Conservation (phyloP, 2,888 invertebrate genomes). For the Lamellibrachia columna region DNA sequence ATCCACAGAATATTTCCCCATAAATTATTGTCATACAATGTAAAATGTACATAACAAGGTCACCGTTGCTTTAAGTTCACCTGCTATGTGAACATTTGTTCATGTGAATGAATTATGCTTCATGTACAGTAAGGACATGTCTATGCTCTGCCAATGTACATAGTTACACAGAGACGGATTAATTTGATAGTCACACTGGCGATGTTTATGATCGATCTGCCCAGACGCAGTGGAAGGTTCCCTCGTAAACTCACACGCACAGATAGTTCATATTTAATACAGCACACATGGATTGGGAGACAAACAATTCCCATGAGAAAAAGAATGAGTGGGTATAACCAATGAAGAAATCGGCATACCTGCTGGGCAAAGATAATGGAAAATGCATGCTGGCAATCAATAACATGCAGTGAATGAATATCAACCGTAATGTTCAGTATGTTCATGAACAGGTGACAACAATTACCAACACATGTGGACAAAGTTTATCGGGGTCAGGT, state of each 20-base stretch:
- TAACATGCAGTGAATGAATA: too few species aligned
- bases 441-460: too few species aligned
- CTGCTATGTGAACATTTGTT: background rate
- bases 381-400: too few species aligned
- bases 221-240: background rate
- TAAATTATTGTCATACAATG: background rate
- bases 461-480: too few species aligned
- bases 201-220: conserved; percentile 9
- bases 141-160: background rate
- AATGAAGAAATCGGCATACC: background rate
- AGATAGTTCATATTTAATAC: conserved; percentile 6
- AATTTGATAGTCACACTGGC: background rate
- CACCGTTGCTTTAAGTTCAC: background rate
- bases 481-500: too few species aligned
- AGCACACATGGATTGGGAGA: background rate
- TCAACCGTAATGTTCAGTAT: too few species aligned
- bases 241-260: background rate
- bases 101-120: background rate
- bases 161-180: background rate
- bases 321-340: background rate
- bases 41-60: background rate
- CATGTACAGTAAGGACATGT: background rate
- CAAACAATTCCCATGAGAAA: background rate
- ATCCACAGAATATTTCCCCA: background rate
- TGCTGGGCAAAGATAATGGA: background rate